These are phyloP conservation scores for Patella caerulea DNA, from an alignment of 2,888 invertebrate species.

Conservation along the genomic window DNA sequence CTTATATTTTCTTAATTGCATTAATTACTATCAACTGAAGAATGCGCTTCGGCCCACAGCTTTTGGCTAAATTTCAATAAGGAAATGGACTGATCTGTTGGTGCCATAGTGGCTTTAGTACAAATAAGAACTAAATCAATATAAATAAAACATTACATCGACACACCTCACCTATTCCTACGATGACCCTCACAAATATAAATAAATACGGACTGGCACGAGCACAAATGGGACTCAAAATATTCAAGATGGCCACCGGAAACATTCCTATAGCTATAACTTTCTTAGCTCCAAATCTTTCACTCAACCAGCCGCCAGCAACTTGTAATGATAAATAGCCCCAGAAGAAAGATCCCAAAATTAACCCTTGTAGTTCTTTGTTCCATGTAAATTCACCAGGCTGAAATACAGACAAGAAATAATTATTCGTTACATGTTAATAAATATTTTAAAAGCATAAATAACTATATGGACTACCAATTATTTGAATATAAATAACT, in stretches of 20 bases:
- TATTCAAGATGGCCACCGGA: constrained; percentile 40
- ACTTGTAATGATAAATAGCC: constrained; percentile 71
- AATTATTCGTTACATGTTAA: background rate
- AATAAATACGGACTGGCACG: constrained; percentile 41
- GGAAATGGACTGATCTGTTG: no score
- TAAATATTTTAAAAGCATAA: background rate
- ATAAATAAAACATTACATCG: constrained; percentile 24
- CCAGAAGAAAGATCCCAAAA: constrained; percentile 76
- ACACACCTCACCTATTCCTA: constrained; percentile 54
- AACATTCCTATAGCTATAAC: constrained; percentile 59
- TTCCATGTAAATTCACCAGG: constrained; percentile 74
- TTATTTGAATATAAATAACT: background rate
- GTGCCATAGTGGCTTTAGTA: no score
- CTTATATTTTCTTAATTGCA: no score
- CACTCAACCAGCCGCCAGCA: constrained; percentile 53
- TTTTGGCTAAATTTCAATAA: no score
- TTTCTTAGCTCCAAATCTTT: constrained; percentile 55
- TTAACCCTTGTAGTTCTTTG: constrained; percentile 73
- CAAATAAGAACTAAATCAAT: background rate
- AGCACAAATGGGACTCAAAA: constrained; percentile 53
- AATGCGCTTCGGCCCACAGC: no score
- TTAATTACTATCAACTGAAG: no score
- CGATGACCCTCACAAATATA: constrained; percentile 47
- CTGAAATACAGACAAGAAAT: constrained; percentile 24
- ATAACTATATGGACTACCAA: background rate